Conservation (phyloP, 2,888 invertebrate species). For the Megamerina dolium region DNA sequence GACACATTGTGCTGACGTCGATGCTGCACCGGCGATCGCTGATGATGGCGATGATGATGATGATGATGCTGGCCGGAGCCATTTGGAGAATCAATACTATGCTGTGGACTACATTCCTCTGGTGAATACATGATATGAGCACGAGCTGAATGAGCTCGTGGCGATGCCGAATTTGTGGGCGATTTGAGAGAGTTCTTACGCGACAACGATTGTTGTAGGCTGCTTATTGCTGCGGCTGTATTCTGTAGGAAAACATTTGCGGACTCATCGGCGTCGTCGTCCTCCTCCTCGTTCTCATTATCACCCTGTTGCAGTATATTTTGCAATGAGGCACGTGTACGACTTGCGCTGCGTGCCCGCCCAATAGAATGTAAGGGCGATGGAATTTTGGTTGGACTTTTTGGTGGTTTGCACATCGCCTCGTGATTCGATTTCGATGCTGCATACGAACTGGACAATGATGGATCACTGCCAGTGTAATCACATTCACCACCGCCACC, state of each 20-base stretch:
- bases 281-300: slow-evolving; percentile 19
- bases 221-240: slow-evolving; percentile 48
- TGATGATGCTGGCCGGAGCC: slow-evolving; percentile 8
- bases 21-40: slow-evolving; percentile 33
- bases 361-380: slow-evolving; percentile 67
- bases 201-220: slow-evolving; percentile 41
- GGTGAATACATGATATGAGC: slow-evolving; percentile 31
- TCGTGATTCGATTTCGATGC: slow-evolving; percentile 5
- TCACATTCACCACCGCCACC: slow-evolving; percentile 45
- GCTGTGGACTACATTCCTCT: slow-evolving; percentile 44
- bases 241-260: slow-evolving; percentile 54
- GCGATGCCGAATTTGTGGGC: slow-evolving; percentile 33
- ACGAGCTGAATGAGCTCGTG: slow-evolving; percentile 27
- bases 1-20: slow-evolving; percentile 23
- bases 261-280: too few relatives aligned
- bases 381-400: slow-evolving; percentile 67
- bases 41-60: slow-evolving; percentile 5
- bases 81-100: slow-evolving; percentile 32
- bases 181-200: slow-evolving; percentile 47
- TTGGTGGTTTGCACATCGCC: slow-evolving; percentile 38
- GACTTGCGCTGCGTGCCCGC: slow-evolving; percentile 49
- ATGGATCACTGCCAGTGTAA: slow-evolving; percentile 47
- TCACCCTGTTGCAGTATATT: slow-evolving; percentile 26
- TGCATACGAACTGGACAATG: slow-evolving; percentile 29
- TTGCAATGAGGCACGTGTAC: slow-evolving; percentile 45